These are phyloP conservation scores for Hapalemur alaotrensis DNA, from an alignment of 2,797 vertebrate species.

Conservation along the genomic window DNA sequence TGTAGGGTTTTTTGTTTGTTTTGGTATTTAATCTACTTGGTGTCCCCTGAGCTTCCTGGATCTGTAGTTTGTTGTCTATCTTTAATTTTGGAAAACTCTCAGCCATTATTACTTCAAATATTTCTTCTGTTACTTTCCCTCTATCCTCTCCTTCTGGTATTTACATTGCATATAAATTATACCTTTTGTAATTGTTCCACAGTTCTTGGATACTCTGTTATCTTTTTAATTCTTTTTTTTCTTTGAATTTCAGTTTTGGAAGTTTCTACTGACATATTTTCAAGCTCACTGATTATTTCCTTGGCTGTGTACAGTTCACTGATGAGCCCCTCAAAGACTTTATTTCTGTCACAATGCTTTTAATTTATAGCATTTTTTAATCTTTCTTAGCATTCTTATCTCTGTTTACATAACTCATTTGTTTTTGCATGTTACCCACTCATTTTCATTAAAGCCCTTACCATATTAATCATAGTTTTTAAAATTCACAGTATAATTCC, in stretches of 20 bases:
- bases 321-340: background rate
- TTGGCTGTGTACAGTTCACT: background rate
- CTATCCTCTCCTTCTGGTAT: no score
- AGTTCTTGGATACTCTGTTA: background rate
- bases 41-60: no score
- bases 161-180: no score
- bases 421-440: background rate
- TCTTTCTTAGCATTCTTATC: background rate
- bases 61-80: no score
- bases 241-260: background rate
- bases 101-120: no score
- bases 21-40: no score
- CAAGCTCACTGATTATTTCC: conserved; percentile 5
- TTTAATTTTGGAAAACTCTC: no score
- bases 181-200: no score
- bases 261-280: background rate
- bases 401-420: background rate
- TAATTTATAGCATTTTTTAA: background rate
- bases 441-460: background rate
- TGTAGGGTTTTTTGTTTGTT: no score
- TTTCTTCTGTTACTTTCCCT: no score
- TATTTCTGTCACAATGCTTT: background rate
- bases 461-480: background rate
- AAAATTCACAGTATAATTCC: background rate
- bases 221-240: background rate